Percentiles rank a stretch among this genome's conserved stretches.
These are phyloP conservation scores for Zenarchopterus dispar DNA, from an alignment of 2,797 vertebrate species.

Conservation along the genomic window DNA sequence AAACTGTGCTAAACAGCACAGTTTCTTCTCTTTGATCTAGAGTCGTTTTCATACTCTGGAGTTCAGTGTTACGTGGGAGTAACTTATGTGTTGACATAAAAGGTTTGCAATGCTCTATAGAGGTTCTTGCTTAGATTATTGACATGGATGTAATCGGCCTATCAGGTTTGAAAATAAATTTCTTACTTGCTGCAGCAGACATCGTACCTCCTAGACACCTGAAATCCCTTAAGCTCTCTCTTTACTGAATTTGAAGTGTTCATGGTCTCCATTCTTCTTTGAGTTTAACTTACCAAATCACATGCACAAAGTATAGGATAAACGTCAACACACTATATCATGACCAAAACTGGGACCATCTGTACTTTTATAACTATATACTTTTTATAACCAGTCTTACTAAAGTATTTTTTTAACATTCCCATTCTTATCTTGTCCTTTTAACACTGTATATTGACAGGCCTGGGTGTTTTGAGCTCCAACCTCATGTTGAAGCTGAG, in stretches of 20 bases:
- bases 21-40: conserved; percentile 34
- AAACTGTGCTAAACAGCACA: conserved; percentile 28
- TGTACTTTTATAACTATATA: conserved; percentile 34
- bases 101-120: conserved; percentile 26
- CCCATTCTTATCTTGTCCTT: conserved; percentile 60
- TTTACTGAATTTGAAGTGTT: conserved; percentile 44
- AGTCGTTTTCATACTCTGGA: conserved; percentile 59
- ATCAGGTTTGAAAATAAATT: conserved; percentile 34
- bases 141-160: conserved; percentile 45
- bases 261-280: conserved; percentile 8
- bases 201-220: conserved; percentile 1
- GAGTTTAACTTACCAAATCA: conserved; percentile 31
- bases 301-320: conserved; percentile 31
- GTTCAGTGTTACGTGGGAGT: conserved; percentile 45
- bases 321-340: conserved; percentile 30
- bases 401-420: conserved; percentile 74
- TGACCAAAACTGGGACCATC: conserved; percentile 23
- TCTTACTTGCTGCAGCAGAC: background rate
- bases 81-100: conserved; percentile 20
- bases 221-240: conserved; percentile 30
- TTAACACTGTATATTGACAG: conserved; percentile 48
- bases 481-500: conserved; percentile 56
- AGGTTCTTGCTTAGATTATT: conserved; percentile 19
- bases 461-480: conserved; percentile 53
- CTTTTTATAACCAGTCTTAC: conserved; percentile 39